These are phyloP conservation scores for Lomographa bimaculata DNA, from an alignment of 2,888 invertebrate species.

Conservation along the genomic window DNA sequence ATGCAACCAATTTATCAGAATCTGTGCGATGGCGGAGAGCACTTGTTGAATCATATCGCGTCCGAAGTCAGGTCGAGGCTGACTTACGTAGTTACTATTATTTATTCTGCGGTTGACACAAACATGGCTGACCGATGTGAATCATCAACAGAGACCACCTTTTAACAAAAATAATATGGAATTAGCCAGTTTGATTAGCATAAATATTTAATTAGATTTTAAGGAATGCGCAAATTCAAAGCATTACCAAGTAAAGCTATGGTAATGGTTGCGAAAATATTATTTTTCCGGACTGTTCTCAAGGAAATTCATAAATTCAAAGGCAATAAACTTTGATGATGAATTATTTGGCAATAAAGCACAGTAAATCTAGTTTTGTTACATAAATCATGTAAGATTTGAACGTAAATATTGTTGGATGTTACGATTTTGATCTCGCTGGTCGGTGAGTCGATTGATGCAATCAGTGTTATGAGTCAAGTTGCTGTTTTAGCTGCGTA, in stretches of 20 bases:
- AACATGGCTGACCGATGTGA: conserved; percentile 47
- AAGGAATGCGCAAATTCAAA: conserved; percentile 11
- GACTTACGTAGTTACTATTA: too few relatives aligned
- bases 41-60: conserved; percentile 46
- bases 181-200: conserved; percentile 7
- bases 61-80: conserved; percentile 32
- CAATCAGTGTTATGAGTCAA: conserved; percentile 40
- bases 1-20: conserved; percentile 25
- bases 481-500: conserved; percentile 38
- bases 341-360: conserved; percentile 1
- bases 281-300: conserved; percentile 1
- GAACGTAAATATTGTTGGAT: conserved; percentile 9
- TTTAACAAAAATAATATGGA: conserved; percentile 24
- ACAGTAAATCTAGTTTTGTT: not conserved
- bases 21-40: conserved; percentile 12
- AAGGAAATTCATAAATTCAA: conserved; percentile 1
- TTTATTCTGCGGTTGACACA: too few relatives aligned
- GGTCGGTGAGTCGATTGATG: conserved; percentile 36
- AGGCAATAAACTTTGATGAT: conserved; percentile 3
- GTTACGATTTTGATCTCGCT: conserved; percentile 31
- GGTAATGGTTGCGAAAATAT: not conserved
- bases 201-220: conserved; percentile 12
- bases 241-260: conserved; percentile 1
- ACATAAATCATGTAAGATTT: conserved; percentile 10
- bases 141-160: conserved; percentile 37